A percentile compares a stretch with the other conserved stretches of the same genome.
Conservation (phyloP, 2,113 vertebrate genomes). For the Pavo muticus region DNA sequence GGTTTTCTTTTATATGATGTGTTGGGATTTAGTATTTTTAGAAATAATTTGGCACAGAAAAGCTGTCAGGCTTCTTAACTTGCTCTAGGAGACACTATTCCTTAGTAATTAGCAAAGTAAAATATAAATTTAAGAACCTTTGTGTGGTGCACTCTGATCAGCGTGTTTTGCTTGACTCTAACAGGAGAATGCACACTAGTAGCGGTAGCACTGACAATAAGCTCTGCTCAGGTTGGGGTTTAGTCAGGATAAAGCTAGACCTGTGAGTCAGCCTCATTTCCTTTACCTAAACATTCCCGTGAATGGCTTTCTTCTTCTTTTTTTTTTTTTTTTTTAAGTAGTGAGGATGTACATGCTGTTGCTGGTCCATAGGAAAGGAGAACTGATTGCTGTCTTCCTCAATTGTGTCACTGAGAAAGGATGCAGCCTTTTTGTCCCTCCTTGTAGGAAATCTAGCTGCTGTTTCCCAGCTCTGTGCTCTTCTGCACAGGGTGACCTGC, state of each 20-base stretch:
- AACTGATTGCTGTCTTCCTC: not conserved
- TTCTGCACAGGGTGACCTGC: not conserved
- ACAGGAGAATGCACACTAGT: not conserved
- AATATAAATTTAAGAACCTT: not conserved
- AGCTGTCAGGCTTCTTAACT: not conserved
- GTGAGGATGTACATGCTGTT: not conserved
- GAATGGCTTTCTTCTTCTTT: not conserved
- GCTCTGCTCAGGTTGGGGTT: not conserved
- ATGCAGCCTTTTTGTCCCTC: not conserved
- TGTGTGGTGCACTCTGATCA: not conserved
- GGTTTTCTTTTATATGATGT: not conserved
- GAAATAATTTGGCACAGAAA: not conserved
- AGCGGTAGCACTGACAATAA: not conserved
- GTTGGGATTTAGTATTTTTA: not conserved
- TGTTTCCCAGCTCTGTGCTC: not conserved
- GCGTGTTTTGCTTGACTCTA: not conserved
- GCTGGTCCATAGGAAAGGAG: not conserved
- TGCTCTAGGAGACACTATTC: not conserved
- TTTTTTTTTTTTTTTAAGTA: not conserved
- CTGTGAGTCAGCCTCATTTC: not conserved
- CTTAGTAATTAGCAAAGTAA: not conserved
- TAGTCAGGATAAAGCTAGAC: not conserved
- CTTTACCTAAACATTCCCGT: not conserved
- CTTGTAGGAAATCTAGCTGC: not conserved
- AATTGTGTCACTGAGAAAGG: not conserved